These are phyloP conservation scores for Oplegnathus fasciatus DNA, from an alignment of 2,113 vertebrate genomes.

Conservation along the genomic window DNA sequence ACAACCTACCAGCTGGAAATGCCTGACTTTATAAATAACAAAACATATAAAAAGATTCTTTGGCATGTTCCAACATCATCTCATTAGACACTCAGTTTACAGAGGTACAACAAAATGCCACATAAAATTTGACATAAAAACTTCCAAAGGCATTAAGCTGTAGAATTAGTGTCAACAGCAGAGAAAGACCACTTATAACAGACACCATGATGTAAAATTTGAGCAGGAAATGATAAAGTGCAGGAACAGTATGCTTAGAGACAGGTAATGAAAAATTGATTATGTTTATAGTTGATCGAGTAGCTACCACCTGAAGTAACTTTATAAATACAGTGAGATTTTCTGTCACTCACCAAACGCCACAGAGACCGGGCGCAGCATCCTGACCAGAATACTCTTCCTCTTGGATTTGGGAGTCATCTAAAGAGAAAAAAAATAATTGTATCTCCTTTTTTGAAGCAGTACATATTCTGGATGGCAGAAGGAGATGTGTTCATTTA, in stretches of 20 bases:
- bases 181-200: background rate
- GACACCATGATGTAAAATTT: background rate
- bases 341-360: slow-evolving; percentile 89
- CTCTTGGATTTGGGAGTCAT: slow-evolving; percentile 95
- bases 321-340: background rate
- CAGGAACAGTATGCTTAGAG: background rate
- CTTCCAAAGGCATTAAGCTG: background rate
- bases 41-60: too few species aligned
- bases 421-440: slow-evolving; percentile 70
- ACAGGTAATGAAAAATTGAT: background rate
- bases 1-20: background rate
- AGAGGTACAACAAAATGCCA: too few species aligned
- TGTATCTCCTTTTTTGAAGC: background rate
- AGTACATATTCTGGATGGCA: background rate
- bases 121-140: too few species aligned
- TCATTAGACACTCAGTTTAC: too few species aligned
- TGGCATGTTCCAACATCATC: too few species aligned
- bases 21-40: too few species aligned
- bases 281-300: background rate
- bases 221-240: background rate
- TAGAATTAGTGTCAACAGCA: background rate
- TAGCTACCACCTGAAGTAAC: background rate
- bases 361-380: slow-evolving; percentile 94
- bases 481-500: background rate
- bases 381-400: slow-evolving; percentile 97